phyloP scores from a whole-genome alignment of 2,888 invertebrate species.

The Macropis europaea region DNA sequence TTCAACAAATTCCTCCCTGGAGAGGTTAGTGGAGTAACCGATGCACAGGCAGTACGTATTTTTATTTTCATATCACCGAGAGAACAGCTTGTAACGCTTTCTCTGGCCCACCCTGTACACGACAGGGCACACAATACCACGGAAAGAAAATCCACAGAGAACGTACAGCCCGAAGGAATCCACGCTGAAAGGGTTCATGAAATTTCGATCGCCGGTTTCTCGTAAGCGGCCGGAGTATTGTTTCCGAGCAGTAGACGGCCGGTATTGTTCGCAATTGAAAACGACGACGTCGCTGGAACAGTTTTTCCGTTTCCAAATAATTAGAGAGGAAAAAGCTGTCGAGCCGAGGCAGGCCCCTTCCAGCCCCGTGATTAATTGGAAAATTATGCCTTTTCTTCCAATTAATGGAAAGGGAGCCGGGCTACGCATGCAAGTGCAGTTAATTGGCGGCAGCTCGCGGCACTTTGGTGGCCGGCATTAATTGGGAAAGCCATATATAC shows the following conservation, averaged over 20 bases:
- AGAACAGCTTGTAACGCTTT: too few species aligned
- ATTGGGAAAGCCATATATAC: slow-evolving; percentile 49
- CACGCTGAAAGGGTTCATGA: too few species aligned
- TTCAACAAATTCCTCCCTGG: too few species aligned
- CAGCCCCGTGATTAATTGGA: slow-evolving; percentile 40
- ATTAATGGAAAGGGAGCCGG: slow-evolving; percentile 37
- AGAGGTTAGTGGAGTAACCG: too few species aligned
- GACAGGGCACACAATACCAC: too few species aligned
- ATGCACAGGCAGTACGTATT: too few species aligned
- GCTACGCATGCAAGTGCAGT: slow-evolving; percentile 33
- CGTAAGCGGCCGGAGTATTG: too few species aligned
- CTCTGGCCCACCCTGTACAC: too few species aligned
- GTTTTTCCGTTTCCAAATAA: slow-evolving; percentile 2
- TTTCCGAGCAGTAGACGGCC: background rate
- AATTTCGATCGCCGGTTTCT: too few species aligned
- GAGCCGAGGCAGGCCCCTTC: background rate
- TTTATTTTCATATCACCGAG: too few species aligned
- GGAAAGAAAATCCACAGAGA: too few species aligned
- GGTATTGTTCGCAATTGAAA: background rate
- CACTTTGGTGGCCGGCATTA: slow-evolving; percentile 48
- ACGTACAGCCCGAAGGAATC: too few species aligned
- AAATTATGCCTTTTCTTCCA: slow-evolving; percentile 50
- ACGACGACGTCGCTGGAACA: background rate
- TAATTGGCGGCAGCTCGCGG: slow-evolving; percentile 52
- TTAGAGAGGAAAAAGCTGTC: background rate